Conservation (phyloP, 2,113 vertebrate species). For the Fukomys damarensis region DNA sequence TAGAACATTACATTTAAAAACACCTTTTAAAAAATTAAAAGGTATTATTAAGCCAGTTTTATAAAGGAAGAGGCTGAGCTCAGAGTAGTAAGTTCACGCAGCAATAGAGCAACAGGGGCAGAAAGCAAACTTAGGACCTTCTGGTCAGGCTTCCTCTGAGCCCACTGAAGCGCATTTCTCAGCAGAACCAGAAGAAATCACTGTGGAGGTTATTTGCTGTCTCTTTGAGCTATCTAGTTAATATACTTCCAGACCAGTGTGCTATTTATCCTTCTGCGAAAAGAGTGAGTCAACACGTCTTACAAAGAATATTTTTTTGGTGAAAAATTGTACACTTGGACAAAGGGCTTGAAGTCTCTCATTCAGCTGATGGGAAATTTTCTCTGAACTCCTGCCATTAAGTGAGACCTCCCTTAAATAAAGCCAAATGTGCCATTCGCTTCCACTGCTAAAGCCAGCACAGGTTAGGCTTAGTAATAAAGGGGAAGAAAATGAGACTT, state of each 20-base stretch:
- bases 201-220: background rate
- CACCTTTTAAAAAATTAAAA: background rate
- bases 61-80: background rate
- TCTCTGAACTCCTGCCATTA: background rate
- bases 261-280: background rate
- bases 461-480: background rate
- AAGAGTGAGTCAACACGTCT: background rate
- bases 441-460: background rate
- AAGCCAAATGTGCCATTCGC: background rate
- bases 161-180: background rate
- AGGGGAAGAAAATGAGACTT: background rate
- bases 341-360: background rate
- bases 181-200: background rate
- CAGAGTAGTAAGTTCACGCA: background rate
- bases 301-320: background rate
- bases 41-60: background rate
- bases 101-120: background rate
- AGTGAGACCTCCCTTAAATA: background rate
- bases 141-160: background rate
- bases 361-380: background rate
- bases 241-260: background rate
- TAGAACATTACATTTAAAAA: background rate
- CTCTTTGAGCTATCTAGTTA: constrained; percentile 23
- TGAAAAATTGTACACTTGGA: background rate
- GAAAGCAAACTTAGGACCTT: background rate